A percentile compares a stretch with the other conserved stretches of the same genome.
Conservation (phyloP, 2,888 invertebrate species). For the Stenodera caucasica region DNA sequence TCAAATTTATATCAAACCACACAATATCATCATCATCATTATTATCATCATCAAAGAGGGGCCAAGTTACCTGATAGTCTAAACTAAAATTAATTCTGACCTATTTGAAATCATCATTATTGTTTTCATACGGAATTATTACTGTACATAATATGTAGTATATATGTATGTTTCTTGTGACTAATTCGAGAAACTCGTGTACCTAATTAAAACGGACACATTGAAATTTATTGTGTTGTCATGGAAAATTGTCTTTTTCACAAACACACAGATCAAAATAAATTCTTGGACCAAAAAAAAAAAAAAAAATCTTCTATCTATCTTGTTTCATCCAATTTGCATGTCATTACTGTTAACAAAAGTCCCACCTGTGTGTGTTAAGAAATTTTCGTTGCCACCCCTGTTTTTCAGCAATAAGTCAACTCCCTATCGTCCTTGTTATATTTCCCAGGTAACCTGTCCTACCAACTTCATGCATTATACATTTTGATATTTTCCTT, state of each 20-base stretch:
- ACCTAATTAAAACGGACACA: slow-evolving; percentile 22
- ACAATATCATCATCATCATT: background rate
- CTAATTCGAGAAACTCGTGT: slow-evolving; percentile 19
- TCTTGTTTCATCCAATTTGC: background rate
- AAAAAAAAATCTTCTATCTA: background rate
- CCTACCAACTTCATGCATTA: slow-evolving; percentile 50
- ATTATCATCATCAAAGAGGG: background rate
- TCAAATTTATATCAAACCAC: slow-evolving; percentile 1
- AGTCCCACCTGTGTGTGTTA: background rate
- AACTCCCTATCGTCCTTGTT: slow-evolving; percentile 41
- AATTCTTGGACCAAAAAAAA: background rate
- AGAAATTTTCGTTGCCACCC: slow-evolving; percentile 39
- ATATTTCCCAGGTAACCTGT: slow-evolving; percentile 50
- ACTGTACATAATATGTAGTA: too few relatives aligned
- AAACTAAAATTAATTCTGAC: slow-evolving; percentile 30
- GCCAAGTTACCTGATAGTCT: slow-evolving; percentile 21
- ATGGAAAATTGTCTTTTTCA: too few relatives aligned
- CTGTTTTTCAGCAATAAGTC: slow-evolving; percentile 44
- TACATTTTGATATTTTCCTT: slow-evolving; percentile 55
- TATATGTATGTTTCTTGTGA: slow-evolving; percentile 1
- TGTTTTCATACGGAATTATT: slow-evolving; percentile 24
- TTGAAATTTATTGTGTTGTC: background rate
- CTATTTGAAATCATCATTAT: slow-evolving; percentile 24
- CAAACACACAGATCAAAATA: background rate
- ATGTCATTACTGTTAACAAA: background rate